Conservation (phyloP, 2,113 vertebrate genomes). For the Istiophorus platypterus region DNA sequence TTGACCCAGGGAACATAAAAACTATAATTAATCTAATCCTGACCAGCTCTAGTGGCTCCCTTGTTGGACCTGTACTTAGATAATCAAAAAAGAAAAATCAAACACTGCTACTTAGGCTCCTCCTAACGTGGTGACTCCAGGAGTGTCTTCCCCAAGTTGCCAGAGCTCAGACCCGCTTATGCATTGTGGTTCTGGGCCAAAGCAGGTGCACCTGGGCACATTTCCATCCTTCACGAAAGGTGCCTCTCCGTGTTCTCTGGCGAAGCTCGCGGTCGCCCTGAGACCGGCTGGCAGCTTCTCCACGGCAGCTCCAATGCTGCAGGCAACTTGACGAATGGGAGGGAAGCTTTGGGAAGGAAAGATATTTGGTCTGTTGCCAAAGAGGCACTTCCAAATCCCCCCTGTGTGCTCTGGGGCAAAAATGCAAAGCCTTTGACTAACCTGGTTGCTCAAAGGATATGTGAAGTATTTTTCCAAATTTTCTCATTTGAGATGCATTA, state of each 20-base stretch:
- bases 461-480: not conserved
- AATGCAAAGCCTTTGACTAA: conserved; percentile 30
- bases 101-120: not conserved
- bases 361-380: conserved; percentile 62
- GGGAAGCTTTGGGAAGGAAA: conserved; percentile 38
- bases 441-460: conserved; percentile 42
- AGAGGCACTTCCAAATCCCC: conserved; percentile 50
- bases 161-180: conserved; percentile 38
- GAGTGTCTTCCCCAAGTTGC: not conserved
- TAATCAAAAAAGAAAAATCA: not conserved
- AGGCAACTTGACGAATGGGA: conserved; percentile 62
- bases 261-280: conserved; percentile 55
- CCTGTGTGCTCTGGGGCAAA: conserved; percentile 38
- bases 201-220: conserved; percentile 46
- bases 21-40: too few species aligned
- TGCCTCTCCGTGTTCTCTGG: conserved; percentile 57
- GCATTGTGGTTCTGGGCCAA: conserved; percentile 48
- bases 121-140: conserved; percentile 20
- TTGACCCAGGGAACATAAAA: not conserved
- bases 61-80: not conserved
- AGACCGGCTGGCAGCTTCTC: conserved; percentile 65
- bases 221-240: conserved; percentile 41
- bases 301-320: conserved; percentile 60
- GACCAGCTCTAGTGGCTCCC: not conserved
- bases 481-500: conserved; percentile 25